These are phyloP conservation scores for Graptemys geographica DNA, from an alignment of 2,797 vertebrate genomes.

Conservation along the genomic window DNA sequence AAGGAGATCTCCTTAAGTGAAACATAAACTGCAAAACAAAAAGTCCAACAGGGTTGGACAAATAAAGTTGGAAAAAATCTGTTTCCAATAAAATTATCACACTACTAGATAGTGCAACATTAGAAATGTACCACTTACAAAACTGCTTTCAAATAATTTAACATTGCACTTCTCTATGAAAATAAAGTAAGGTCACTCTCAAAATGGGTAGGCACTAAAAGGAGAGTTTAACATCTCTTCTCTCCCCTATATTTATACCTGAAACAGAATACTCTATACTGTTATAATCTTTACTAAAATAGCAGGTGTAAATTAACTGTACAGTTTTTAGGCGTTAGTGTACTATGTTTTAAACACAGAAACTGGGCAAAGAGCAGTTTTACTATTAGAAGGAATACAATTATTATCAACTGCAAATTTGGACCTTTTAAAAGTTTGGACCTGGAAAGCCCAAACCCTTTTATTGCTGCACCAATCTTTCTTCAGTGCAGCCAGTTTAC, in stretches of 20 bases:
- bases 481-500: background rate
- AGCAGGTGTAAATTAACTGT: background rate
- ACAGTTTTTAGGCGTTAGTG: background rate
- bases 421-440: background rate
- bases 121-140: background rate
- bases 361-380: fast-evolving
- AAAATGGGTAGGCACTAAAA: constrained; percentile 1
- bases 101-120: background rate
- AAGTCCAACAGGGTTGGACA: background rate
- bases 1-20: constrained; percentile 96
- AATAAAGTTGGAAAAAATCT: background rate
- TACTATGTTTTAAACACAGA: background rate
- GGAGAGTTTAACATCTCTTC: background rate
- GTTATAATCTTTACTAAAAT: background rate
- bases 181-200: background rate
- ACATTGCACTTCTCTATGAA: background rate
- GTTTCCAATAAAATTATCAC: background rate
- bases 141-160: background rate
- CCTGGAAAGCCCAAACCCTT: background rate
- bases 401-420: background rate
- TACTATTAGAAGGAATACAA: background rate
- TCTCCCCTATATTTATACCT: background rate
- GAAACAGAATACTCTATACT: background rate
- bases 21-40: constrained; percentile 94
- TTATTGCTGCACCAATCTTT: background rate